phyloP scores from a whole-genome alignment of 2,797 vertebrate species.

The Poecilia velifera region DNA sequence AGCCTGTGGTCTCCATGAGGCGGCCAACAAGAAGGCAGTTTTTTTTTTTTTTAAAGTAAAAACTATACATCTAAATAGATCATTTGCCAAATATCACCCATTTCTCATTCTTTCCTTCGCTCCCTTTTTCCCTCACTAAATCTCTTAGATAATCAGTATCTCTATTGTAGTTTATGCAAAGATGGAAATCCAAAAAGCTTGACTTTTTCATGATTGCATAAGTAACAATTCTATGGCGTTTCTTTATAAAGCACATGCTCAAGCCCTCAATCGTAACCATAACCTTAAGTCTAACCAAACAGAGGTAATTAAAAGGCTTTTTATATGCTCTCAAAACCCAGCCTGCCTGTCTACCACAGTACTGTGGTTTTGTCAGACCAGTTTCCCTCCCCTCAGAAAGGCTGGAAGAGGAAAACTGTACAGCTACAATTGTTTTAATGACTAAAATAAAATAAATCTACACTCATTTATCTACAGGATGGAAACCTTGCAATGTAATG shows the following conservation, averaged over 20 bases:
- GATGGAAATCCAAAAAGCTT: conserved; percentile 30
- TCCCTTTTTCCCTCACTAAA: conserved; percentile 2
- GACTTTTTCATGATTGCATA: conserved; percentile 25
- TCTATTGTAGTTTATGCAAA: conserved; percentile 22
- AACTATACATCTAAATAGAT: conserved; percentile 47
- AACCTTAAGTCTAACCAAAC: conserved; percentile 74
- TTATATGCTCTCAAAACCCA: conserved; percentile 70
- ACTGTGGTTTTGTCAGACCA: conserved; percentile 65
- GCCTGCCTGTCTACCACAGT: conserved; percentile 62
- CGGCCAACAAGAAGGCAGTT: conserved; percentile 50
- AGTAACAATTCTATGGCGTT: conserved; percentile 45
- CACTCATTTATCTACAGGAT: conserved; percentile 44
- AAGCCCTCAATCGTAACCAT: conserved; percentile 60
- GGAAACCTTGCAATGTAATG: conserved; percentile 21
- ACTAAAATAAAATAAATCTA: conserved; percentile 56
- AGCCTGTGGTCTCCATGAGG: conserved; percentile 59
- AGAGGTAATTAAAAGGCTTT: conserved; percentile 77
- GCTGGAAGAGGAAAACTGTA: conserved; percentile 36
- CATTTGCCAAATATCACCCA: conserved; percentile 31
- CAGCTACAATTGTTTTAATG: conserved; percentile 62
- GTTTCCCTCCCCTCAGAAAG: conserved; percentile 58
- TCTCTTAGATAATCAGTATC: conserved; percentile 15
- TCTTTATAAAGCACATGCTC: conserved; percentile 64
- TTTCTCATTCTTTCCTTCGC: conserved; percentile 17
- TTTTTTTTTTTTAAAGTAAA: conserved; percentile 54